These are phyloP conservation scores for Campoplex nolae DNA, from an alignment of 2,888 invertebrate genomes.

Conservation along the genomic window DNA sequence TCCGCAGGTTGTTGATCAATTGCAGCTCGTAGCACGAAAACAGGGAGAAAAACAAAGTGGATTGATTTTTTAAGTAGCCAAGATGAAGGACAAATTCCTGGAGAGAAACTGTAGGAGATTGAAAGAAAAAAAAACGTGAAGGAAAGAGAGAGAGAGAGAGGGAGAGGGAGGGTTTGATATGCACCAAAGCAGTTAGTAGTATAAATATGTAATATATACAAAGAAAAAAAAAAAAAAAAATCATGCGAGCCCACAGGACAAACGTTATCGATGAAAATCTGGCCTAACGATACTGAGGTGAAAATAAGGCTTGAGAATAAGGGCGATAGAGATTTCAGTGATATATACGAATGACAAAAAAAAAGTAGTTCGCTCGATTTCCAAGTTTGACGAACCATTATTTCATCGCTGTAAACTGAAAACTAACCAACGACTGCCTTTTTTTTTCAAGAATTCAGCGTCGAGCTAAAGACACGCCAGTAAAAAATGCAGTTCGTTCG, in stretches of 20 bases:
- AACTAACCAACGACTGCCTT: slow-evolving; percentile 66
- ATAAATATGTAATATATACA: slow-evolving; percentile 26
- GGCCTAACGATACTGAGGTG: slow-evolving; percentile 46
- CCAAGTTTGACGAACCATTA: not conserved
- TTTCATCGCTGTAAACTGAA: slow-evolving; percentile 20
- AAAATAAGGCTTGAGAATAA: slow-evolving; percentile 16
- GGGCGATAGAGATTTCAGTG: slow-evolving; percentile 40
- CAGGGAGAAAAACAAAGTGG: slow-evolving; percentile 12
- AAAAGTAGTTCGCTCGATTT: not conserved
- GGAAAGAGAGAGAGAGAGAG: slow-evolving; percentile 2
- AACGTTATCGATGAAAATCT: slow-evolving; percentile 26
- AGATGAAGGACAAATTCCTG: slow-evolving; percentile 26
- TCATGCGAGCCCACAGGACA: slow-evolving; percentile 18
- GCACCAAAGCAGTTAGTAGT: slow-evolving; percentile 66
- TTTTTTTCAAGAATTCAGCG: slow-evolving; percentile 35
- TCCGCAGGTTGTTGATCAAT: slow-evolving; percentile 57
- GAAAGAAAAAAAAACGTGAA: not conserved
- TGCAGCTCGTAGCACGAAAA: slow-evolving; percentile 49
- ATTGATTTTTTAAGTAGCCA: slow-evolving; percentile 19
- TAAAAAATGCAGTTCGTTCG: slow-evolving; percentile 37
- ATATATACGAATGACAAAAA: slow-evolving; percentile 24
- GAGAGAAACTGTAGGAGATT: slow-evolving; percentile 10
- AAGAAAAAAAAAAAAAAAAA: not conserved
- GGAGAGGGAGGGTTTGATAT: slow-evolving; percentile 25
- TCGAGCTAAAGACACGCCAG: slow-evolving; percentile 23